A percentile compares a stretch with the other conserved stretches of the same genome.
Evolutionary conservation across 2,888 invertebrate species (phyloP).

Genomic region (Drosophila anomelani): DNA sequence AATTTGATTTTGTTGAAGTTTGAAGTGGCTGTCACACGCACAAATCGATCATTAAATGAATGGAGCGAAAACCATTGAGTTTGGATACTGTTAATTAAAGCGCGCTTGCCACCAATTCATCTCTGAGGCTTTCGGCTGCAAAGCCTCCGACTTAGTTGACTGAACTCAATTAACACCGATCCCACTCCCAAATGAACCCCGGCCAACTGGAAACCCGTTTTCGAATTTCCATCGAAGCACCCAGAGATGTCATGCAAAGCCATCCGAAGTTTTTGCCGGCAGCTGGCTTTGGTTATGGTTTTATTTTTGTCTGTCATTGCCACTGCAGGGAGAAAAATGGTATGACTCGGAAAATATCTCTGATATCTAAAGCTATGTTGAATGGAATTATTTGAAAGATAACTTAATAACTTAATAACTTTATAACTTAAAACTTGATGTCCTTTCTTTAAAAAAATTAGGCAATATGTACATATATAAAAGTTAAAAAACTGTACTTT

Average conservation of each 20-base stretch:
- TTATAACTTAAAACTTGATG: background rate
- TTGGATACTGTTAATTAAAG: constrained; percentile 1
- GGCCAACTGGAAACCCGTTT: constrained; percentile 34
- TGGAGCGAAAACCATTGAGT: constrained; percentile 1
- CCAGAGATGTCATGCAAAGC: constrained; percentile 16
- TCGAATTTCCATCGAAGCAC: constrained; percentile 22
- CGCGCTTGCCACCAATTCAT: constrained; percentile 10
- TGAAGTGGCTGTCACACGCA: constrained; percentile 11
- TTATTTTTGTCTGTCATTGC: constrained; percentile 22
- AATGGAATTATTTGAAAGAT: background rate
- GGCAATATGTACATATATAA: no score
- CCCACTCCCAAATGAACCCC: constrained; percentile 27
- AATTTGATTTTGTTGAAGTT: background rate
- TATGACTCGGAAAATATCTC: background rate
- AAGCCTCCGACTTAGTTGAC: constrained; percentile 27
- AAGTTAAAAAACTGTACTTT: background rate
- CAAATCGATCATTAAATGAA: background rate
- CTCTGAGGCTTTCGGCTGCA: constrained; percentile 4
- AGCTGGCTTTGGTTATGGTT: constrained; percentile 10
- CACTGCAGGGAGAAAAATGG: constrained; percentile 2
- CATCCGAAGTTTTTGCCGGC: constrained; percentile 30
- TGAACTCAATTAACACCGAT: constrained; percentile 30
- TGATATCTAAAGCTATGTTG: background rate
- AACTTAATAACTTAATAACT: background rate
- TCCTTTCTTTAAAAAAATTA: background rate